Conservation (phyloP, 2,797 vertebrate genomes). For the Chiroxiphia lanceolata region DNA sequence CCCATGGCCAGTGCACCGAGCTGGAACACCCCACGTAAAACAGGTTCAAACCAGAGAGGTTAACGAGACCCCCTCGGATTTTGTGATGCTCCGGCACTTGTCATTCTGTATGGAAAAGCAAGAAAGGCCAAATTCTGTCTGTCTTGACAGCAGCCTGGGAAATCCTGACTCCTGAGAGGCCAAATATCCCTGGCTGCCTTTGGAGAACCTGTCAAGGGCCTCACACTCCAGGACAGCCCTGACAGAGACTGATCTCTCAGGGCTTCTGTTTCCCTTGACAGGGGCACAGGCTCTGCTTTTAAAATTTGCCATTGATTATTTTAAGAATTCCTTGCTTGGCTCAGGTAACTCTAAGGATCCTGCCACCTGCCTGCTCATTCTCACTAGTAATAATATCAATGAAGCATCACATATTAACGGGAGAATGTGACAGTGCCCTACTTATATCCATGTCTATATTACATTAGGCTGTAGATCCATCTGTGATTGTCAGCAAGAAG, state of each 20-base stretch:
- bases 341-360: background rate
- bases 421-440: background rate
- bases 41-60: background rate
- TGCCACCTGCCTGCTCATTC: background rate
- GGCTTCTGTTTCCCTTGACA: background rate
- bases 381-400: background rate
- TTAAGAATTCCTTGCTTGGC: background rate
- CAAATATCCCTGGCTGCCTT: background rate
- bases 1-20: background rate
- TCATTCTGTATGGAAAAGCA: background rate
- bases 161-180: background rate
- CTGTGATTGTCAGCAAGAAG: background rate
- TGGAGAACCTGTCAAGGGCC: background rate
- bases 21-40: background rate
- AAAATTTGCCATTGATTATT: background rate
- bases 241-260: background rate
- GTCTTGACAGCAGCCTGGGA: background rate
- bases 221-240: background rate
- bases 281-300: background rate
- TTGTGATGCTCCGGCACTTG: background rate
- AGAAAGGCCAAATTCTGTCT: background rate
- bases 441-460: background rate
- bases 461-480: background rate
- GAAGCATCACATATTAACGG: background rate
- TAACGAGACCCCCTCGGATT: background rate